Base-by-base conservation (phyloP, 1,140 invertebrate genomes). In the Drosophila nigromelanica region DNA sequence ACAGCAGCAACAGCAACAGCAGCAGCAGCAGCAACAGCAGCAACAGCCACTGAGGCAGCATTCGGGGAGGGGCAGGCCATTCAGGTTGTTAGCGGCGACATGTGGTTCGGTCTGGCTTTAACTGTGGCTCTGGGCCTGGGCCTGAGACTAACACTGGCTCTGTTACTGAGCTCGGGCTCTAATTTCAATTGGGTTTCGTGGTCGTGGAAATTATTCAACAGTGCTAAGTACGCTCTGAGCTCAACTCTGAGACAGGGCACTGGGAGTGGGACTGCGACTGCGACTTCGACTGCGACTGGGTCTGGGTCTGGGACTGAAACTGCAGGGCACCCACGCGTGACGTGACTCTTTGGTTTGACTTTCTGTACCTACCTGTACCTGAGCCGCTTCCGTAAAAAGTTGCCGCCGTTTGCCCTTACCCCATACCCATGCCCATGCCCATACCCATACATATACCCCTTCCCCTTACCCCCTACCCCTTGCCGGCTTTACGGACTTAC, bases 161-260 rank as follows among this genome's bases (percentile, higher is more conserved):
- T 73, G 66, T 69, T 61, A 69, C 78, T 78, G 70, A 75, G 81
- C 52, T 66, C 61, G 78, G 81, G 79, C 83, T 87, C 83, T 87
- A 87, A 87, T 87, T 87, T 87, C 83, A 87, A 87, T 87, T 87
- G 83, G 83, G 83, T 87, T 89, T 82, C 73, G 83, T 87, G 76
- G 83, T 89, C 75, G 79, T 82, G 79, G 83, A 87, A 87, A 89
- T 87, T 87, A 87, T 87, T 89, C 79, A 89, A 83, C 83, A 87
- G 85, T 73, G 79, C 79, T 86, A 86, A 86, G 82, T 86, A 86
- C 82, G 68, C 68, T 63, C 35, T 15, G 64, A 68, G 60, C 39
- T 45, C 48, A 21, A 56, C 40, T 62, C 55, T 24, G 56, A 59
- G 48, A 33, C 51, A 43, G 43, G 37, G 2, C 45, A 14, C 11